Percentiles rank a stretch among this genome's conserved stretches.
Conservation (phyloP, 2,797 vertebrate species). For the Sus cebifrons region DNA sequence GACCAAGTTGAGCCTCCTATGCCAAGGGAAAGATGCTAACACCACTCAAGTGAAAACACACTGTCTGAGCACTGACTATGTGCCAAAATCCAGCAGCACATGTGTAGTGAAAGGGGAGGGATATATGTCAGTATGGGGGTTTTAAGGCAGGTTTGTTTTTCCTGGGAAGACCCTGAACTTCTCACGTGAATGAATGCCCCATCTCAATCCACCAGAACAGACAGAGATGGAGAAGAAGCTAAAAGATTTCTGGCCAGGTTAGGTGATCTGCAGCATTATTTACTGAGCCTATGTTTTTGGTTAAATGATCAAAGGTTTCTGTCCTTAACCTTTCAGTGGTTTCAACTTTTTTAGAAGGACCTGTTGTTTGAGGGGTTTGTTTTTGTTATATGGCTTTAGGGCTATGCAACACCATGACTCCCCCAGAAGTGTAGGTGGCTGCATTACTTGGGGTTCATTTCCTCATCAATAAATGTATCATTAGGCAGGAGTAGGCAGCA, state of each 20-base stretch:
- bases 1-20: neutral
- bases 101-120: neutral
- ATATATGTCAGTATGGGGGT: neutral
- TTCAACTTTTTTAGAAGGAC: conserved; percentile 8
- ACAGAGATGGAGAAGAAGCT: neutral
- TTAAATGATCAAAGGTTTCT: conserved; percentile 54
- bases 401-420: neutral
- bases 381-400: neutral
- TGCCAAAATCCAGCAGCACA: no score
- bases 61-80: neutral
- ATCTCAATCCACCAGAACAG: neutral
- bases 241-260: conserved; percentile 5
- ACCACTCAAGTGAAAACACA: neutral
- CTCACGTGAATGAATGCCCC: neutral
- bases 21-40: neutral
- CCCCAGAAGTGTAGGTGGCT: conserved; percentile 2
- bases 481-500: neutral
- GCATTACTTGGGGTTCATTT: conserved; percentile 18
- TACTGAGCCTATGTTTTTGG: conserved; percentile 30
- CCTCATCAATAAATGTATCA: neutral
- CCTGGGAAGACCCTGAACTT: neutral
- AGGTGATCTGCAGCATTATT: conserved; percentile 38
- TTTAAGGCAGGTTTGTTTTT: neutral
- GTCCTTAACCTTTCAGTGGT: neutral
- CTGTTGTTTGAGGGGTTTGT: neutral